phyloP scores from a whole-genome alignment of 2,797 vertebrate genomes.

The Crenichthys baileyi region DNA sequence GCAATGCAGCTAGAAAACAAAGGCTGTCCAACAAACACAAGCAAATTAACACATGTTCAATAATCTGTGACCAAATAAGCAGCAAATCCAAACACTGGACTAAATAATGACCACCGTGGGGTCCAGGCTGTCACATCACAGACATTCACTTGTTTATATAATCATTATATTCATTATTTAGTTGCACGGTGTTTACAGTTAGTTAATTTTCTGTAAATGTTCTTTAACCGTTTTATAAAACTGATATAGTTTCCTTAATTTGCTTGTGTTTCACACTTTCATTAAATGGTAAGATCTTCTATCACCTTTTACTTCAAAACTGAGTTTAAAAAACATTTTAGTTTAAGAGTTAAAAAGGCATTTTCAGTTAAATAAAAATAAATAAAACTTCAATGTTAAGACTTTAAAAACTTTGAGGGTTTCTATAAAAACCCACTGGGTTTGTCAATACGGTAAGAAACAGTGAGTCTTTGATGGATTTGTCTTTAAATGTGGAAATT shows the following conservation, averaged over 20 bases:
- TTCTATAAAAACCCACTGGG: background rate
- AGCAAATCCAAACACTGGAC: background rate
- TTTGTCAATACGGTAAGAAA: background rate
- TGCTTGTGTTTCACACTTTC: background rate
- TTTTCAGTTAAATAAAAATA: background rate
- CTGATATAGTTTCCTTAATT: background rate
- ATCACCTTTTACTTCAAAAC: background rate
- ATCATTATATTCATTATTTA: background rate
- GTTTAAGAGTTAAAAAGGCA: background rate
- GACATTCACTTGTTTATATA: background rate
- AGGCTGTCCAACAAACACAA: background rate
- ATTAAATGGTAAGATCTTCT: background rate
- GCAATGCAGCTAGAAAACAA: conserved; percentile 1
- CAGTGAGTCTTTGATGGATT: background rate
- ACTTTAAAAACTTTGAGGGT: background rate
- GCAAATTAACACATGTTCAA: background rate
- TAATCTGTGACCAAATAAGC: background rate
- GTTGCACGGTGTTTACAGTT: background rate
- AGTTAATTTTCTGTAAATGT: background rate
- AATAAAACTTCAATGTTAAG: background rate
- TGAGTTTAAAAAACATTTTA: background rate
- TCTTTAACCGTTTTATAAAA: background rate
- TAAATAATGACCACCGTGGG: background rate
- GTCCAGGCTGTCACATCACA: background rate
- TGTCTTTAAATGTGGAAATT: background rate